These are phyloP conservation scores for Ceratotherium simum DNA, from an alignment of 2,113 vertebrate genomes.

Conservation along the genomic window DNA sequence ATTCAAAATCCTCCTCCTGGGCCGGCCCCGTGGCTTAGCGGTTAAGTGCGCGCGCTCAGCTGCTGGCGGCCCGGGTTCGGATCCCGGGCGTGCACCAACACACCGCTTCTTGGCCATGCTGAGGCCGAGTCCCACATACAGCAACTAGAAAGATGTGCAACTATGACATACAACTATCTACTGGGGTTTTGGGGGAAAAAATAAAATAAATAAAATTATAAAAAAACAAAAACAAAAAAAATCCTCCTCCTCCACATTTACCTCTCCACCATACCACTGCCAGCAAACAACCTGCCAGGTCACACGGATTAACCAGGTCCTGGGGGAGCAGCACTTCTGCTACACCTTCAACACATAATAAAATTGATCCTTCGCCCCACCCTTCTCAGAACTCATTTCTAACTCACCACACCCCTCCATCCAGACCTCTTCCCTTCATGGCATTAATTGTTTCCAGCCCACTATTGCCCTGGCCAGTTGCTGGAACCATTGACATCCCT, in stretches of 20 bases:
- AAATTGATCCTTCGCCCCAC: neutral
- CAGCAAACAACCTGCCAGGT: neutral
- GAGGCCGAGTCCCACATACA: no score
- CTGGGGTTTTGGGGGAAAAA: no score
- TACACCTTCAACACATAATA: neutral
- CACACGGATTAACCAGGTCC: neutral
- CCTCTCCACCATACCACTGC: neutral
- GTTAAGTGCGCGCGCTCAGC: no score
- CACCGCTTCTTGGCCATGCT: no score
- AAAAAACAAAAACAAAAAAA: neutral
- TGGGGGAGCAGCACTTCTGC: neutral
- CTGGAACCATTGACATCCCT: neutral
- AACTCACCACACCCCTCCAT: neutral
- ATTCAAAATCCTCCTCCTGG: neutral
- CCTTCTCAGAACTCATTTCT: constrained; percentile 20
- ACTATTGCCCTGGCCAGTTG: neutral
- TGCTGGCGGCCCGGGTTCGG: no score
- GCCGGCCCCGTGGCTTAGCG: no score
- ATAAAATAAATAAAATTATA: no score
- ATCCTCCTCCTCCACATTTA: neutral
- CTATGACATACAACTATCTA: no score
- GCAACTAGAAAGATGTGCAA: no score
- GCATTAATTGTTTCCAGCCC: neutral
- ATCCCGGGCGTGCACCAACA: no score
- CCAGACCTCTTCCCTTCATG: neutral